Conservation (phyloP, 2,888 invertebrate species). For the Ischnus inquisitorius region DNA sequence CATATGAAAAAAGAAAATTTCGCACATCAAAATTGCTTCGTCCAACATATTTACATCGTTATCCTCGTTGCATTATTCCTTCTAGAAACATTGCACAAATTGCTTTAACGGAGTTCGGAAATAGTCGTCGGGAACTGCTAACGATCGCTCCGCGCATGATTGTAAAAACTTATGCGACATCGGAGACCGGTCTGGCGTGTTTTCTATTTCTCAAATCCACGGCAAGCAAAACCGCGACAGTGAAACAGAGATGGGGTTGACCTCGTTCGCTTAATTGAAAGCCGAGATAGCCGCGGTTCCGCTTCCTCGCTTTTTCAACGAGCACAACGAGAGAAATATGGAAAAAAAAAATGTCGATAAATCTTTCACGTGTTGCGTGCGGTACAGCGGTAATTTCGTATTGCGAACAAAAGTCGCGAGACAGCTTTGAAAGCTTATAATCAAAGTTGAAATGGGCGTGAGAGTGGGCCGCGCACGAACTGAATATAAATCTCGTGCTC, state of each 20-base stretch:
- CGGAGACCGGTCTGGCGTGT: slow-evolving; percentile 15
- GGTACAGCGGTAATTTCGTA: background rate
- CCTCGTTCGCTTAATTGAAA: slow-evolving; percentile 55
- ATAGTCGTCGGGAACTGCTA: background rate
- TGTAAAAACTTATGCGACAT: slow-evolving; percentile 48
- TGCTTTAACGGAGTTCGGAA: too few species aligned
- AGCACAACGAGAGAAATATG: background rate
- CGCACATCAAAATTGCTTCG: background rate
- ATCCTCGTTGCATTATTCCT: too few species aligned
- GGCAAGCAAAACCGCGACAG: background rate
- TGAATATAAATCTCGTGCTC: slow-evolving; percentile 11
- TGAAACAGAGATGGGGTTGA: slow-evolving; percentile 22
- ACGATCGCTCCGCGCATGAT: slow-evolving; percentile 21
- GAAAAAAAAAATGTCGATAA: slow-evolving; percentile 29
- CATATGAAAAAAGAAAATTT: background rate
- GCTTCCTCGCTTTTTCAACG: slow-evolving; percentile 35
- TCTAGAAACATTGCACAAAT: too few species aligned
- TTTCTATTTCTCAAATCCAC: slow-evolving; percentile 21
- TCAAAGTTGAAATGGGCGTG: slow-evolving; percentile 17
- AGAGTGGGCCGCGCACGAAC: background rate
- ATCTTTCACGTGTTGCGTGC: slow-evolving; percentile 31
- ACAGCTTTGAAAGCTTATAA: slow-evolving; percentile 28
- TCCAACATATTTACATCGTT: background rate
- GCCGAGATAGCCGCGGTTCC: slow-evolving; percentile 33
- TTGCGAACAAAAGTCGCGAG: slow-evolving; percentile 6